Base-by-base conservation (phyloP, 2,797 vertebrate genomes). In the Notamacropus eugenii region DNA sequence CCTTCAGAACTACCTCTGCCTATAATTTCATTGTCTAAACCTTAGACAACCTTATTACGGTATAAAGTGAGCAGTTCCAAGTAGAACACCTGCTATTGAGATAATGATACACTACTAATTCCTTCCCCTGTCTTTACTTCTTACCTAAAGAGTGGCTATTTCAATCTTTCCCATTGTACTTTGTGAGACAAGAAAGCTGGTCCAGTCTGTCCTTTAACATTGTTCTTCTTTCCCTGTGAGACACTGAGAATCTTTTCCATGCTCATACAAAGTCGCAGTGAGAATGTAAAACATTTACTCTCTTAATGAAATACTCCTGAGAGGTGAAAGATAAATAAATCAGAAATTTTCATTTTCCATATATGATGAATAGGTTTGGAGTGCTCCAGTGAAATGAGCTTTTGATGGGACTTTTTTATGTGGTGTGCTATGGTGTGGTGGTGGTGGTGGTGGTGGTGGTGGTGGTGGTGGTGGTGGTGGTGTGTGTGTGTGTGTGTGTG, bases 271-370 rank as follows among this genome's bases (percentile, higher is more conserved):
- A 46, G 62, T 59, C 3, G 40, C 52, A 57, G 55, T 46, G 56
- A 46, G 9, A 57, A 12, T 2, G 0, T 74, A 56, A 55, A 13
- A 40, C 91, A 31, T 92, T 56, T 82, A 19, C 94, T 93, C 40
- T 58, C 93, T 95, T 95, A 90, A 55, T 50, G 31, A 54, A 5
- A 4, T 90, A 91, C 2, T 90, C 87, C 22, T 1, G 3, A 96
- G 90, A 94, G 92, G 67, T 92, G 93, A 95, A 95, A 93, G 59
- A 92, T 74, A 90, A 59, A 91, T 90, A 91, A 59, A 56, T 16
- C 27, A 34, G 19, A 67, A 55, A 19, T 93, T 95, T 54, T 90
- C 34, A 52, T 91, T 93, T 82, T 40, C n/a, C n/a, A 46, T 82
- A 22, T 82, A 11, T 22, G n/a, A 46, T 82, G 67, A 82, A 40